Conservation (phyloP, 2,888 invertebrate genomes). For the Clistopyga incitator region DNA sequence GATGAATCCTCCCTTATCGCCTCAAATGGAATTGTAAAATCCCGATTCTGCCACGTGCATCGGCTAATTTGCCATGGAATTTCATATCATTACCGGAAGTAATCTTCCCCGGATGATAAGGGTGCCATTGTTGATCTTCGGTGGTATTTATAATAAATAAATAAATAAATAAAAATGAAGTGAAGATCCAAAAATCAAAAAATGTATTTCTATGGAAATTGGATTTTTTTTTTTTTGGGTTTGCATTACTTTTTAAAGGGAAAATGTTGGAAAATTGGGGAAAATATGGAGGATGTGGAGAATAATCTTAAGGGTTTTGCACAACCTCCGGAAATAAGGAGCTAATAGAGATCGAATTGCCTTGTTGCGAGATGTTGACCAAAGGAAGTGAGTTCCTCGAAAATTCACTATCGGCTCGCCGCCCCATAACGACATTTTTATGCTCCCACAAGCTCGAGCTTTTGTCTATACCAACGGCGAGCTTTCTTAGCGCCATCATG, state of each 20-base stretch:
- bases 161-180: too few species aligned
- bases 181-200: too few species aligned
- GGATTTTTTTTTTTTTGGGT: too few species aligned
- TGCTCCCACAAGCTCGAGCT: slow-evolving; percentile 50
- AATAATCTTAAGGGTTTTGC: neutral
- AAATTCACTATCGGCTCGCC: slow-evolving; percentile 5
- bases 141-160: too few species aligned
- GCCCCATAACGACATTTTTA: slow-evolving; percentile 63
- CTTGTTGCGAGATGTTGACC: slow-evolving; percentile 39
- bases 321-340: neutral
- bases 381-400: slow-evolving; percentile 7
- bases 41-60: slow-evolving; percentile 15
- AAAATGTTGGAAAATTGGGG: neutral
- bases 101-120: neutral
- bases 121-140: neutral
- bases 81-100: neutral
- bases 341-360: slow-evolving; percentile 5
- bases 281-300: neutral
- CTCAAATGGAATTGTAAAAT: slow-evolving; percentile 43
- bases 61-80: slow-evolving; percentile 3
- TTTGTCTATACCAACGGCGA: slow-evolving; percentile 55
- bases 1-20: neutral
- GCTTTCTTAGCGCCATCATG: slow-evolving; percentile 21
- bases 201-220: too few species aligned
- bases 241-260: too few species aligned